Base-by-base conservation (phyloP, 2,888 invertebrate genomes). In the Fragum fragum region DNA sequence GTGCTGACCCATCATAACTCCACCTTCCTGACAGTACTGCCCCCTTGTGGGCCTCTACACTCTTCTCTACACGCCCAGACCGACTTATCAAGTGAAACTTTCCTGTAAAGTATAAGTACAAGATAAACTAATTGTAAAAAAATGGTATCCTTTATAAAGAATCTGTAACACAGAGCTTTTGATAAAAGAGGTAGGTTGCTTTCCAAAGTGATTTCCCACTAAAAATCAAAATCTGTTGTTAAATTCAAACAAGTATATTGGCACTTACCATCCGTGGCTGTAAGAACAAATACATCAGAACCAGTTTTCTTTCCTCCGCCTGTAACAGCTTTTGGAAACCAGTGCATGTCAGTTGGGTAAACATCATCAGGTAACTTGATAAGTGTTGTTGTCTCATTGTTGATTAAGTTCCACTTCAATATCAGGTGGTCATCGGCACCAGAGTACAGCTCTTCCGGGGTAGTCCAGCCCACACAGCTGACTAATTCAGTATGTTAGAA, bases 1-100 rank as follows among this genome's bases (percentile, higher is more conserved):
- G 96, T n/a, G 98, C 98, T 36, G 98, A 97, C 2, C 98, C 99
- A 95, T 99, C 99, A 73, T 97, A 97, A 94, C 98, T 98, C 99
- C 99, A 99, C 91, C 97, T 96, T 0, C 97, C 98, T 70, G 97
- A 96, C 28, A 98, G 95, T 79, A 98, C 97, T 16, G 99, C 99
- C 0, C 98, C 95, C 76, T 93, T 97, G 93, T 99, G 99, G 23
- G 98, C 99, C 57, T 97, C 97, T 0, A 99, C 97, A 85, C 96
- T 97, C 93, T 98, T 97, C 94, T 99, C 99, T 76, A 99, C 96
- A 36, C 99, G 96, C 0, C 99, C 99, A 90, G 96, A 97, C 92
- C 97, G 97, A 91, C 97, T 97, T 23, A 99, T 96, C 77, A 99
- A 96, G 92, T 98, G 97, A 93, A 98, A 98, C 94, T 97, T 97